These are phyloP conservation scores for Plagodis dolabraria DNA, from an alignment of 2,888 invertebrate genomes.

Conservation along the genomic window DNA sequence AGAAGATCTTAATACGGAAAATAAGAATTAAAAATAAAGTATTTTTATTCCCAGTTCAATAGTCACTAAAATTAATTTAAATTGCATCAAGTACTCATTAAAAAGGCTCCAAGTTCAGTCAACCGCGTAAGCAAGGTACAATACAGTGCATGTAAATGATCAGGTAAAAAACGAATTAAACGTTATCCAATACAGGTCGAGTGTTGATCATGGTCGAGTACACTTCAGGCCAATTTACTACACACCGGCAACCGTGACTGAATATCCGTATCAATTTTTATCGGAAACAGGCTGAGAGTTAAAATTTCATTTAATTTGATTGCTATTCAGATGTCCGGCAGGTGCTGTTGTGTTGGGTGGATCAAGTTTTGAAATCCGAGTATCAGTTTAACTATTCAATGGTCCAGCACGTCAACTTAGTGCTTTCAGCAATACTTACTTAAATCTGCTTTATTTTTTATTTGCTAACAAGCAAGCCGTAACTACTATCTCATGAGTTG, in stretches of 20 bases:
- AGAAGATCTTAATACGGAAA: too few relatives aligned
- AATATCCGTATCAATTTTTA: slow-evolving; percentile 29
- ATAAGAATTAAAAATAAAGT: too few relatives aligned
- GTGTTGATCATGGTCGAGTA: slow-evolving; percentile 34
- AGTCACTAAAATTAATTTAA: not conserved
- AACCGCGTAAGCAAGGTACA: not conserved
- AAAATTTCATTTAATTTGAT: slow-evolving; percentile 26
- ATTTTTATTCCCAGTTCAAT: too few relatives aligned
- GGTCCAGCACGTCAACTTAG: too few relatives aligned
- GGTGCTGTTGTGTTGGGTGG: not conserved
- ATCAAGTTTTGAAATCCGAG: too few relatives aligned
- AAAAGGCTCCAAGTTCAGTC: not conserved
- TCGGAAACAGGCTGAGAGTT: slow-evolving; percentile 23
- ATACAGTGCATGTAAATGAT: slow-evolving; percentile 16
- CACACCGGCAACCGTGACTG: slow-evolving; percentile 30
- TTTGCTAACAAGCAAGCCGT: too few relatives aligned
- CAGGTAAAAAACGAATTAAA: slow-evolving; percentile 14
- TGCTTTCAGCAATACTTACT: too few relatives aligned
- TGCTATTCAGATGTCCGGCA: slow-evolving; percentile 14
- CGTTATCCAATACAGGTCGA: slow-evolving; percentile 28
- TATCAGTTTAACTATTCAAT: too few relatives aligned
- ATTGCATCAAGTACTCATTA: too few relatives aligned
- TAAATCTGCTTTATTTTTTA: too few relatives aligned
- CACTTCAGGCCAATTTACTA: slow-evolving; percentile 47
- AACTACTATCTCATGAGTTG: too few relatives aligned